These are phyloP conservation scores for Acanthaster planci DNA, from an alignment of 35 echinoderm and acorn worm genomes.

Conservation along the genomic window DNA sequence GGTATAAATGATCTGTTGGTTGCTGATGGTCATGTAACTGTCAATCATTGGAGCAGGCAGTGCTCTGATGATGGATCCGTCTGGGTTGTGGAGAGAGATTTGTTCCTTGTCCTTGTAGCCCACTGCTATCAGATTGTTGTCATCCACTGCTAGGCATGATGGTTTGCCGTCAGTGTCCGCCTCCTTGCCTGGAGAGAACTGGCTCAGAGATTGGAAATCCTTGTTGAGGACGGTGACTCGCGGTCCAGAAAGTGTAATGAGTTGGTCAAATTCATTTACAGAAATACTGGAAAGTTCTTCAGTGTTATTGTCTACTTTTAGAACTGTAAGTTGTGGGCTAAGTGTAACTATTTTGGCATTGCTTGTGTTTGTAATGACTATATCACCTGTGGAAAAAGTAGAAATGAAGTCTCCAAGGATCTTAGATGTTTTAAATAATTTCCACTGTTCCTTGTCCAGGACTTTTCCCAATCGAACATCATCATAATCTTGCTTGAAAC, in stretches of 20 bases:
- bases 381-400: background rate
- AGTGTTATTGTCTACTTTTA: background rate
- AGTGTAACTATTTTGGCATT: background rate
- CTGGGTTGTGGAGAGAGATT: too few relatives aligned
- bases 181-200: too few relatives aligned
- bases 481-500: background rate
- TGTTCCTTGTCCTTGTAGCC: too few relatives aligned
- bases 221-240: background rate
- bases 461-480: background rate
- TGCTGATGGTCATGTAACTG: too few relatives aligned
- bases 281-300: background rate
- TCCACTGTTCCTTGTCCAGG: background rate
- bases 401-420: background rate
- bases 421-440: background rate
- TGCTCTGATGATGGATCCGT: too few relatives aligned
- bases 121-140: too few relatives aligned
- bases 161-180: too few relatives aligned
- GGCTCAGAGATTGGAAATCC: background rate
- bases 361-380: background rate
- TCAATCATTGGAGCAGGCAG: too few relatives aligned
- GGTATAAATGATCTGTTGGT: background rate
- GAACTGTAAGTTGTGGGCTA: background rate
- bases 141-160: too few relatives aligned
- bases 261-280: background rate
- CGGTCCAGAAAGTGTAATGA: background rate